A percentile compares a stretch with the other conserved stretches of the same genome.
Evolutionary conservation across 2,113 vertebrate species (phyloP).

Genomic region (Pionites leucogaster): DNA sequence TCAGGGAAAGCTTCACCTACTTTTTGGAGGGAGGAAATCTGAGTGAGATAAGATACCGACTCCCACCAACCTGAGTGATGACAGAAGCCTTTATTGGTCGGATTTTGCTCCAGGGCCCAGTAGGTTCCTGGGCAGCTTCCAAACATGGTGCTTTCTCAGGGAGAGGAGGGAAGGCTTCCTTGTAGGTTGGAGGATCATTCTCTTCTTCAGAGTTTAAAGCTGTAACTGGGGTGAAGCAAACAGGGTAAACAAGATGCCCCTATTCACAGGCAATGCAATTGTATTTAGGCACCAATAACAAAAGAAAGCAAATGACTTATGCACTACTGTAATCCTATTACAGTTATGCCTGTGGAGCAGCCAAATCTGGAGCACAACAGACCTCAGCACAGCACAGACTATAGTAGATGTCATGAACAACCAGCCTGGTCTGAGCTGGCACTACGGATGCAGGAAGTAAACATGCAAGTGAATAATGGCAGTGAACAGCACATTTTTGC

Average conservation of each 20-base stretch:
- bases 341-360: background rate
- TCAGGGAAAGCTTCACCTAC: background rate
- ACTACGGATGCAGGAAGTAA: background rate
- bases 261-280: background rate
- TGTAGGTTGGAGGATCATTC: slow-evolving; percentile 95
- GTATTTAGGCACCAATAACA: background rate
- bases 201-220: slow-evolving; percentile 89
- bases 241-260: background rate
- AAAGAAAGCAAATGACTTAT: background rate
- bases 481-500: background rate
- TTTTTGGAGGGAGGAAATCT: background rate
- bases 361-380: background rate
- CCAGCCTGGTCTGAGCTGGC: background rate
- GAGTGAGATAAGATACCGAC: background rate
- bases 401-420: background rate
- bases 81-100: slow-evolving; percentile 96
- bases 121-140: slow-evolving; percentile 86
- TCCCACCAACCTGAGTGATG: slow-evolving; percentile 92
- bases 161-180: slow-evolving; percentile 98
- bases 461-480: background rate
- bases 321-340: background rate
- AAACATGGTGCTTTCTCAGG: slow-evolving; percentile 91
- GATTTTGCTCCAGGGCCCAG: slow-evolving; percentile 95
- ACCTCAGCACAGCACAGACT: background rate
- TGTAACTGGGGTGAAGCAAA: slow-evolving; percentile 73